Evolutionary conservation across 2,888 invertebrate species (phyloP), one percentile per base, ranked within the genome.

Genomic region (Spodoptera littoralis): DNA sequence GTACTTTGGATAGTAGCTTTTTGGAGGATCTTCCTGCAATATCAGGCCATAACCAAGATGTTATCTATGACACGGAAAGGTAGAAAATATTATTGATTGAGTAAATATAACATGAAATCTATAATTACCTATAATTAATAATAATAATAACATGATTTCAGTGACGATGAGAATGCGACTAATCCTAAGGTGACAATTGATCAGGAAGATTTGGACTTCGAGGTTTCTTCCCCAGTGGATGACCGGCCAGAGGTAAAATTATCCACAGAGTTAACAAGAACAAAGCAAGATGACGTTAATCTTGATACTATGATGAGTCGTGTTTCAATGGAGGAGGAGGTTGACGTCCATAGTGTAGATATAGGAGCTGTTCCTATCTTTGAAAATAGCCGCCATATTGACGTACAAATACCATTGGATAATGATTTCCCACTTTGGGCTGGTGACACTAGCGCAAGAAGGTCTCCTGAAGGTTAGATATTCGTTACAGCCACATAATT

Each of bases 151-250:
- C 47, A 61, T 18, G 51, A 41, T 83, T 81, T 22, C 78, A 97
- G 97, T 83, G 97, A 97, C 65, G 96, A 96, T 41, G 97, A 96
- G 71, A 95, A 86, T 59, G 92, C 95, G 43, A 96, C 95, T 8
- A 98, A 98, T 93, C 98, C 98, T 27, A 92, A 97, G 83, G 98
- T 98, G 0, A 97, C 97, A 30, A 96, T 97, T 54, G 97, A 97
- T 76, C 97, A 97, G 89, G 98, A 98, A 85, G 98, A 98, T 85
- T 92, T 98, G 49, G 94, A 93, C 49, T 80, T 91, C n/a, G 93
- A 93, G 11, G 76, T 81, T n/a, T 85, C 76, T 53, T 69, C 84
- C 11, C 73, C 84, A 11, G 55, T 63, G 2, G 80, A 81, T 56
- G 67, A 68, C 41, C 52, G 72, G 13, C 41, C 66, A 22, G 70